phyloP scores from a whole-genome alignment of 1,140 invertebrate genomes.

The Propsilocerus akamusi region DNA sequence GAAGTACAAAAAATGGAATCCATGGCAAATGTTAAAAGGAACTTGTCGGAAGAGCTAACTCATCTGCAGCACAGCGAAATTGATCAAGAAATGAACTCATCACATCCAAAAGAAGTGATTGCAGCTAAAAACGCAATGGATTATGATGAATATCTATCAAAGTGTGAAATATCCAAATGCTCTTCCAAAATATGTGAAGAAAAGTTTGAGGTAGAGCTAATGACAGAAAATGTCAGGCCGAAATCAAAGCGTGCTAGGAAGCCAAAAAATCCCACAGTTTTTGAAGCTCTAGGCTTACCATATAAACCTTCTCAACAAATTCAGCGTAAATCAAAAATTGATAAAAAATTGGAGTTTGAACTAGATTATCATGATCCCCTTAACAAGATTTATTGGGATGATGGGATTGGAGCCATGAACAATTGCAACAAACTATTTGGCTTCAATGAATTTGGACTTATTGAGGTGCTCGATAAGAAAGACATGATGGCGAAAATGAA shows the following conservation, averaged over 20 bases:
- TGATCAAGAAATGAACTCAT: not conserved
- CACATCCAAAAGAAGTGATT: not conserved
- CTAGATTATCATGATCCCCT: not conserved
- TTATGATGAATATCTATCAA: not conserved
- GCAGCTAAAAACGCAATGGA: not conserved
- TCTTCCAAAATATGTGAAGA: not conserved
- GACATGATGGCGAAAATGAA: not conserved
- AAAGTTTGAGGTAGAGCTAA: not conserved
- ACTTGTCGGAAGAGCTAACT: not conserved
- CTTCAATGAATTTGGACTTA: not conserved
- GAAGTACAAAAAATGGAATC: too few species aligned
- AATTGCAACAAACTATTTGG: not conserved
- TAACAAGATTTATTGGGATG: not conserved
- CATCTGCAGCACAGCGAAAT: not conserved
- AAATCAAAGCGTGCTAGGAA: not conserved
- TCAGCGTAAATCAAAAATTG: not conserved
- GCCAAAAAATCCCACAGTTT: not conserved
- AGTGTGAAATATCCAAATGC: not conserved
- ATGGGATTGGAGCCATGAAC: not conserved
- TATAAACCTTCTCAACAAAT: not conserved
- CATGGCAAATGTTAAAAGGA: not conserved
- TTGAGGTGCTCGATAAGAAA: not conserved
- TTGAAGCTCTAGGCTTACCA: not conserved
- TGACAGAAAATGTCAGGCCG: not conserved
- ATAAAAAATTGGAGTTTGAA: not conserved